Conservation (phyloP, 2,113 vertebrate species). For the Cephalopterus ornatus region DNA sequence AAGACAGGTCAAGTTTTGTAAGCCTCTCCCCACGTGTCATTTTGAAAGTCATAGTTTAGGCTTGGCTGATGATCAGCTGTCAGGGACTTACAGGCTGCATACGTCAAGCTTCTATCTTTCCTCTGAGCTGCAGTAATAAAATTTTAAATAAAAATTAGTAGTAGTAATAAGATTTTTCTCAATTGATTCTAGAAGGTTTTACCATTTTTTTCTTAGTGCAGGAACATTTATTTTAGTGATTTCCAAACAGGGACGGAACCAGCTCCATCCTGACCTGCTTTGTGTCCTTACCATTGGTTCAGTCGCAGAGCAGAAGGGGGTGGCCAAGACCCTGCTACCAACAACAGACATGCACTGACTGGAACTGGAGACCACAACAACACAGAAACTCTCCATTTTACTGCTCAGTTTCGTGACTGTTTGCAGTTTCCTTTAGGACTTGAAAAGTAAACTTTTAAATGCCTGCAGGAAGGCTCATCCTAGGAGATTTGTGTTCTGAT, state of each 20-base stretch:
- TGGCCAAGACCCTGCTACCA: not conserved
- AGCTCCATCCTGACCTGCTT: not conserved
- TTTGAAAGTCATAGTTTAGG: constrained; percentile 6
- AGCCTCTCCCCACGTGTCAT: not conserved
- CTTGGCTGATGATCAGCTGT: not conserved
- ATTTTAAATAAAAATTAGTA: not conserved
- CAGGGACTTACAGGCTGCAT: not conserved
- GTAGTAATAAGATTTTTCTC: not conserved
- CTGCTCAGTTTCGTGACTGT: not conserved
- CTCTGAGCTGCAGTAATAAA: not conserved
- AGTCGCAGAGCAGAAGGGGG: not conserved
- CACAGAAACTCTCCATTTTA: not conserved
- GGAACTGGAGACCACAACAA: not conserved
- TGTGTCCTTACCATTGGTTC: rapidly evolving
- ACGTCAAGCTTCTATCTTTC: not conserved
- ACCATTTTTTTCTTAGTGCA: not conserved
- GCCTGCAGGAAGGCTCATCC: not conserved
- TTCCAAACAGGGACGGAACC: not conserved
- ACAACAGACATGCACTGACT: not conserved
- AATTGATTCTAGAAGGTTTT: not conserved
- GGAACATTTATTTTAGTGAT: not conserved
- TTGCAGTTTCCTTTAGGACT: not conserved
- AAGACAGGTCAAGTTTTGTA: constrained; percentile 8
- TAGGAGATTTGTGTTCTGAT: not conserved
- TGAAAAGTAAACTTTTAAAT: not conserved